These are phyloP conservation scores for Plagiodera versicolora DNA, from an alignment of 2,888 invertebrate genomes.

Conservation along the genomic window DNA sequence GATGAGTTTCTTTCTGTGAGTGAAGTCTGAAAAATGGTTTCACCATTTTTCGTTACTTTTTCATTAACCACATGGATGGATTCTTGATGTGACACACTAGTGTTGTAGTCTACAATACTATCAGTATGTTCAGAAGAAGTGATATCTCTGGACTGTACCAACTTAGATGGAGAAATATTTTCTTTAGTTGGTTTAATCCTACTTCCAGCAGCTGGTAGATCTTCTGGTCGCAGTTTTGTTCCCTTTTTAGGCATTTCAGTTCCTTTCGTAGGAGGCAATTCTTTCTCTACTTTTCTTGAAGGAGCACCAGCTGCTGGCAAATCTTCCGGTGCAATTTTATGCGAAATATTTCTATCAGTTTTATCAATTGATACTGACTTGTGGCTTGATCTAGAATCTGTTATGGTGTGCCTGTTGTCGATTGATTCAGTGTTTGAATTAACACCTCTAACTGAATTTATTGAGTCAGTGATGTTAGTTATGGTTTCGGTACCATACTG, in stretches of 20 bases:
- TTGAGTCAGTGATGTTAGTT: not conserved
- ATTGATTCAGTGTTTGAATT: not conserved
- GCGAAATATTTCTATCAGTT: not conserved
- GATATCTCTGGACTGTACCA: not conserved
- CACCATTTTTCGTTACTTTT: conserved; percentile 9
- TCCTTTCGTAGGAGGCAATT: not conserved
- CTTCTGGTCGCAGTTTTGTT: conserved; percentile 54
- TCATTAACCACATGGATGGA: conserved; percentile 18
- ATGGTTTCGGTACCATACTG: not conserved
- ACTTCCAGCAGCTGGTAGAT: conserved; percentile 19
- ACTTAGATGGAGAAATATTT: conserved; percentile 7
- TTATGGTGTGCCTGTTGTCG: not conserved
- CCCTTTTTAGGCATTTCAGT: conserved; percentile 40
- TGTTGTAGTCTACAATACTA: conserved; percentile 32
- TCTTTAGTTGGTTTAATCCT: conserved; percentile 21
- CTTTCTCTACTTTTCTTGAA: not conserved
- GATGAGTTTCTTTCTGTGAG: not conserved
- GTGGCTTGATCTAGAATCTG: not conserved
- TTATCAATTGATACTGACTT: too few relatives aligned
- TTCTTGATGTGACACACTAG: conserved; percentile 28
- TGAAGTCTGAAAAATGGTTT: not conserved
- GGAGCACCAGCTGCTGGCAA: conserved; percentile 17
- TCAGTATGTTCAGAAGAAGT: conserved; percentile 18
- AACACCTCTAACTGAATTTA: not conserved
- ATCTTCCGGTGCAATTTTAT: conserved; percentile 13